phyloP scores from a whole-genome alignment of 2,888 invertebrate species.

The Euplagia quadripunctaria region DNA sequence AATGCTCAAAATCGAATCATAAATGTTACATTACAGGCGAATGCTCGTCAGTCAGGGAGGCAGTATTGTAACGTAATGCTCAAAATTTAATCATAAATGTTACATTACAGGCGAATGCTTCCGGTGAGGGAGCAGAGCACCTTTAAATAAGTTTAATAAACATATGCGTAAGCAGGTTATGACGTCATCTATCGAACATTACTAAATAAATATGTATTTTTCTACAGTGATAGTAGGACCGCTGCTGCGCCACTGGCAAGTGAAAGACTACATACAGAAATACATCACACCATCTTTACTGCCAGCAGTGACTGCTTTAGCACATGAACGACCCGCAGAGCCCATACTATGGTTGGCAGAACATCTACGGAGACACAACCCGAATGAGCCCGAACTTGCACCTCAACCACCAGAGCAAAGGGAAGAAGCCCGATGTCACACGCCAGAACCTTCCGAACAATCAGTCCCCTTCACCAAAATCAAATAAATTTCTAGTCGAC shows the following conservation, averaged over 20 bases:
- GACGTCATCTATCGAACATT: not conserved
- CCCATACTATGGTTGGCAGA: constrained; percentile 93
- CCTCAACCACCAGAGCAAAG: constrained; percentile 59
- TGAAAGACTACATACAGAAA: constrained; percentile 90
- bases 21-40: too few relatives aligned
- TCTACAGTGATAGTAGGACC: constrained; percentile 92
- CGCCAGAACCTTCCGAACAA: constrained; percentile 70
- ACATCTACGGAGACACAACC: constrained; percentile 92
- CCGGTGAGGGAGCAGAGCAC: too few relatives aligned
- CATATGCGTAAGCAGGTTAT: not conserved
- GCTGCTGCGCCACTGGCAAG: constrained; percentile 87
- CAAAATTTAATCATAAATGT: too few relatives aligned
- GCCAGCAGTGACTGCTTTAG: constrained; percentile 89
- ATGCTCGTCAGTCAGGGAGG: too few relatives aligned
- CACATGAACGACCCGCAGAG: constrained; percentile 91
- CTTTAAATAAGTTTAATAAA: too few relatives aligned
- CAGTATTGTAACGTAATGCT: too few relatives aligned
- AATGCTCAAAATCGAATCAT: too few relatives aligned
- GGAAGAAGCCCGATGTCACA: constrained; percentile 70
- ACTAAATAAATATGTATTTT: not conserved
- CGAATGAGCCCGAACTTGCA: constrained; percentile 88
- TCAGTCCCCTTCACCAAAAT: constrained; percentile 62
- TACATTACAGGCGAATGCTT: too few relatives aligned
- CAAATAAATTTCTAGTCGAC: not conserved
- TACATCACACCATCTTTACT: constrained; percentile 89